A percentile compares a stretch with the other conserved stretches of the same genome.
phyloP scores from a whole-genome alignment of 2,888 invertebrate genomes.

The Drosophila macrothrix region DNA sequence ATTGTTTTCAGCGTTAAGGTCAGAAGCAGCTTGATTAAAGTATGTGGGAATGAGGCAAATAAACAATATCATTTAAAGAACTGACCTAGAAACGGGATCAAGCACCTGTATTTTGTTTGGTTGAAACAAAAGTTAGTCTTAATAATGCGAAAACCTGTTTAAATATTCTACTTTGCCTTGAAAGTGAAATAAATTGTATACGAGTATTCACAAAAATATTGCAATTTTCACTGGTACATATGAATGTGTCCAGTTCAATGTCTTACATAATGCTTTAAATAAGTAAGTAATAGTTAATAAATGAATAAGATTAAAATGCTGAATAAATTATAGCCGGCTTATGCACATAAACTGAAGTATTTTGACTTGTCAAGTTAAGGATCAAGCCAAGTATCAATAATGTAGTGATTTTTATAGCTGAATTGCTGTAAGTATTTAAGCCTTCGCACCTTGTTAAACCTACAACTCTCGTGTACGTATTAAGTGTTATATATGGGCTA shows the following conservation, averaged over 20 bases:
- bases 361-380: slow-evolving; percentile 7
- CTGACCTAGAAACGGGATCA: neutral
- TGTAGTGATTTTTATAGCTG: slow-evolving; percentile 20
- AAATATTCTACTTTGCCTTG: slow-evolving; percentile 12
- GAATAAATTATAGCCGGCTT: neutral
- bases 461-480: neutral
- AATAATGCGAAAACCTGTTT: slow-evolving; percentile 17
- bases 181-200: slow-evolving; percentile 18
- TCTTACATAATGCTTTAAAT: neutral
- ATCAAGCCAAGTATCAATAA: slow-evolving; percentile 19
- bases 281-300: neutral
- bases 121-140: neutral
- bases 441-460: slow-evolving; percentile 34
- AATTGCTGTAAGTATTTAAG: slow-evolving; percentile 21
- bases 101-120: neutral
- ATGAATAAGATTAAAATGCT: neutral
- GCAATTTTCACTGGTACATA: neutral
- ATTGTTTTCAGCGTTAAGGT: neutral
- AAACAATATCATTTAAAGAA: neutral
- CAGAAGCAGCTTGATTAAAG: neutral
- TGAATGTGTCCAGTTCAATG: neutral
- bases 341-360: neutral
- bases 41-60: neutral
- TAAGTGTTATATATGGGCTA: slow-evolving; percentile 36
- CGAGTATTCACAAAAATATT: neutral